Conservation (phyloP, 1,140 invertebrate species). For the Megalopta genalis region DNA sequence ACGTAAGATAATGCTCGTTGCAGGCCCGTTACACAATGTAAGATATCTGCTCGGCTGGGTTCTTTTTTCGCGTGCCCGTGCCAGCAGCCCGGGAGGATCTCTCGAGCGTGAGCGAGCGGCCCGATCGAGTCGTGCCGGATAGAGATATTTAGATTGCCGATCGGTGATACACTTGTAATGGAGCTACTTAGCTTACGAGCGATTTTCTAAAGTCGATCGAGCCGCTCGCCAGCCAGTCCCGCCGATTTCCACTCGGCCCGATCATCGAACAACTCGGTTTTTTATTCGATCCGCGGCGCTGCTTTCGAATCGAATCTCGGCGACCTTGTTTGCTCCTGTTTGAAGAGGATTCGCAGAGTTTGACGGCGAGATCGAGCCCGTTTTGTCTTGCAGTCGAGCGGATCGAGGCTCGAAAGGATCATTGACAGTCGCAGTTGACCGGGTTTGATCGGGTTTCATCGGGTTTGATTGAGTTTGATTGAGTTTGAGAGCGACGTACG, state of each 20-base stretch:
- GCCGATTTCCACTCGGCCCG: neutral
- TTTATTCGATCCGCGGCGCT: neutral
- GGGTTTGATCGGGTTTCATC: too few relatives aligned
- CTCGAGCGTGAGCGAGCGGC: constrained; percentile 30
- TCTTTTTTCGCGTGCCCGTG: constrained; percentile 2
- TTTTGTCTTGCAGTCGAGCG: neutral
- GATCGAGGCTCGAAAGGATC: neutral
- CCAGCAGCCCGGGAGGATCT: constrained; percentile 2
- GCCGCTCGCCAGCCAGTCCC: neutral
- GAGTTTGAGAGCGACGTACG: too few relatives aligned
- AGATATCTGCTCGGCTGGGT: constrained; percentile 11
- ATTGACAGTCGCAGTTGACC: too few relatives aligned
- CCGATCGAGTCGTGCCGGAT: constrained; percentile 37
- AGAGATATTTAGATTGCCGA: constrained; percentile 41
- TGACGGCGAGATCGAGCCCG: neutral
- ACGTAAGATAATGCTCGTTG: constrained; percentile 12
- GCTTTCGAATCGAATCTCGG: neutral
- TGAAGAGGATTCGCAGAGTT: neutral
- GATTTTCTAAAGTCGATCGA: constrained; percentile 22
- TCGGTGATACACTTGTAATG: constrained; percentile 28
- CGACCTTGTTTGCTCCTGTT: neutral
- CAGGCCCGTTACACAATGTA: constrained; percentile 20
- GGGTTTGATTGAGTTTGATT: too few relatives aligned
- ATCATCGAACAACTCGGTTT: neutral
- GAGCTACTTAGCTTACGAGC: constrained; percentile 36